Evolutionary conservation across 2,888 invertebrate species (phyloP).

Genomic region (Eugnorisma glareosa): DNA sequence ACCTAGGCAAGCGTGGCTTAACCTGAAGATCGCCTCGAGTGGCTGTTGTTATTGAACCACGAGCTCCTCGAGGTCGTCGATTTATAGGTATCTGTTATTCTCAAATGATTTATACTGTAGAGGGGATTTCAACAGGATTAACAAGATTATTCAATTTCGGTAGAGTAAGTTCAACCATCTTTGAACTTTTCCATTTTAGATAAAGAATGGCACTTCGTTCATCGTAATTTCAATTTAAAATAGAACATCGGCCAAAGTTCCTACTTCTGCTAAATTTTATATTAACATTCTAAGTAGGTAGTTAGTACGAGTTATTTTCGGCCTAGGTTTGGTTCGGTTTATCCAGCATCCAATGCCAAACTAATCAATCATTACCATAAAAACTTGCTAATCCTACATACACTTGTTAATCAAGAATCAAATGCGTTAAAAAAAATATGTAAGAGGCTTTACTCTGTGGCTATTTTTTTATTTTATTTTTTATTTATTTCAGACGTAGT

Average conservation of each 20-base stretch:
- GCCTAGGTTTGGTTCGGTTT: background rate
- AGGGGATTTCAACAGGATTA: background rate
- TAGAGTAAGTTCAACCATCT: no score
- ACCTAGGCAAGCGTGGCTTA: no score
- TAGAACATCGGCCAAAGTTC: background rate
- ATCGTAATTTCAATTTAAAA: no score
- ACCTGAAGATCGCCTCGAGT: no score
- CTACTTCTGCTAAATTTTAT: background rate
- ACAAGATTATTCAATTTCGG: background rate
- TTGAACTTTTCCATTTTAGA: no score
- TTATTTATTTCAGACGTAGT: no score
- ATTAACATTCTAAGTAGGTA: background rate
- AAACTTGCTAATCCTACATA: background rate
- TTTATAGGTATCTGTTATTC: background rate
- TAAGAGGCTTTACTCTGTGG: background rate
- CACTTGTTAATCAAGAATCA: background rate
- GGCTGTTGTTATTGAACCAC: no score
- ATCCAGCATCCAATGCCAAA: background rate
- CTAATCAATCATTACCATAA: slow-evolving; percentile 10
- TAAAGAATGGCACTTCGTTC: no score
- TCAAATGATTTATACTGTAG: background rate
- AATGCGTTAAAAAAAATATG: background rate
- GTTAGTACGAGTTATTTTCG: background rate
- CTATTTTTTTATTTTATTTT: no score
- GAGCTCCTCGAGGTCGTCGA: no score